Conservation (phyloP, 2,797 vertebrate species). For the Emydoidea blandingii region DNA sequence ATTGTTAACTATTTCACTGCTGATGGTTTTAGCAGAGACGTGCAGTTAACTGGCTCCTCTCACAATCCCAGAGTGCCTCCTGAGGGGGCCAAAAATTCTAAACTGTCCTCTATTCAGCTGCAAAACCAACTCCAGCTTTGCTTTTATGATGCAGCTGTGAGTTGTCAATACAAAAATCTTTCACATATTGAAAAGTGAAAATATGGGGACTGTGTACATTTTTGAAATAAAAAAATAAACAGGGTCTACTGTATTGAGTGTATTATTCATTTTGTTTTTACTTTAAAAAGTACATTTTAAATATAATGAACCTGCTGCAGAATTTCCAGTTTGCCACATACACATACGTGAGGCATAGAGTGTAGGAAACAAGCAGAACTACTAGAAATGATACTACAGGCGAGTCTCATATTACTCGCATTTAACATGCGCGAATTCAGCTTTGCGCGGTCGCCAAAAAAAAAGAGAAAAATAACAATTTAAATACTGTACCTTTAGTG, state of each 20-base stretch:
- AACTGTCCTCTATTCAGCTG: neutral
- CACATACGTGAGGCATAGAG: fast-evolving
- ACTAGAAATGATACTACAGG: neutral
- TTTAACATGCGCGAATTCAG: too few species aligned
- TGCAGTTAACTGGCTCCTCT: neutral
- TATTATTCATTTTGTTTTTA: neutral
- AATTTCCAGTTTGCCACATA: neutral
- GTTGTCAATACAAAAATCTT: neutral
- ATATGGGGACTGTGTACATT: neutral
- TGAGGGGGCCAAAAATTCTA: too few species aligned
- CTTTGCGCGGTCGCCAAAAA: too few species aligned
- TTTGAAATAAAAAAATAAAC: neutral
- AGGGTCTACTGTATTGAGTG: neutral
- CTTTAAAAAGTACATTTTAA: neutral
- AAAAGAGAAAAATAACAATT: too few species aligned
- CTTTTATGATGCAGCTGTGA: neutral
- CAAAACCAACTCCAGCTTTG: neutral
- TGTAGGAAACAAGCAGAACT: neutral
- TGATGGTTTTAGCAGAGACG: neutral
- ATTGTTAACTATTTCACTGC: neutral
- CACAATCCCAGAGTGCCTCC: neutral
- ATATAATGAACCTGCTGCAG: neutral
- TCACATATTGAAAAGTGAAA: neutral
- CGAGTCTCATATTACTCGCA: too few species aligned
- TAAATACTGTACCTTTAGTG: too few species aligned